Evolutionary conservation across 2,797 vertebrate genomes (phyloP).

Genomic region (Cygnus olor): DNA sequence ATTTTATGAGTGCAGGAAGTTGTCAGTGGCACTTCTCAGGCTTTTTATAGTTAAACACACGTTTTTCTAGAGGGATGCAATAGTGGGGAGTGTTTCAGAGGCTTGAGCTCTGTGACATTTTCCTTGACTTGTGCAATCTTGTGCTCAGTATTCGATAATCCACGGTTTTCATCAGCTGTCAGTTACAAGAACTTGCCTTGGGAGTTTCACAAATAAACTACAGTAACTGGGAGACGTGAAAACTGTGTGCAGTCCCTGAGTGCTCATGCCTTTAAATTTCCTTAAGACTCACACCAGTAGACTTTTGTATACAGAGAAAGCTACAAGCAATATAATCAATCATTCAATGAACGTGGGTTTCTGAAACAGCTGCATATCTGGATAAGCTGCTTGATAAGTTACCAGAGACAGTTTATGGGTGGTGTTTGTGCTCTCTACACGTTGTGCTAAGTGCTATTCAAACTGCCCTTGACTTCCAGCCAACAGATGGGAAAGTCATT

Average conservation of each 20-base stretch:
- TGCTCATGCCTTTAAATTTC: neutral
- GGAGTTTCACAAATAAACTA: neutral
- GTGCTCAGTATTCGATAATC: neutral
- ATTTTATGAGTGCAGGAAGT: neutral
- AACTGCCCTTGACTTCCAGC: conserved; percentile 42
- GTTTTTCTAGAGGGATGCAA: neutral
- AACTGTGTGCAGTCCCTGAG: neutral
- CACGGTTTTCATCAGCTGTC: neutral
- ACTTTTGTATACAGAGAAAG: neutral
- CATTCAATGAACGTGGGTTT: neutral
- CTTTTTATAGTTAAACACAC: neutral
- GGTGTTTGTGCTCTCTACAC: conserved; percentile 23
- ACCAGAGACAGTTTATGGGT: conserved; percentile 29
- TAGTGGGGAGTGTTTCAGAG: neutral
- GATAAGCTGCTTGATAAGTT: conserved; percentile 21
- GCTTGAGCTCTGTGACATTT: neutral
- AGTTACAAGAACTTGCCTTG: neutral
- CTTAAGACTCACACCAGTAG: neutral
- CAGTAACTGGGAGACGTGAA: neutral
- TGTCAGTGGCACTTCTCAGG: neutral
- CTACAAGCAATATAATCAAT: neutral
- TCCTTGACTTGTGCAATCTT: neutral
- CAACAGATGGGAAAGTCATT: conserved; percentile 67
- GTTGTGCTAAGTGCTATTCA: neutral
- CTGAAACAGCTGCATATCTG: conserved; percentile 16